phyloP scores from a whole-genome alignment of 2,113 vertebrate species.

The Pseudopodoces humilis region DNA sequence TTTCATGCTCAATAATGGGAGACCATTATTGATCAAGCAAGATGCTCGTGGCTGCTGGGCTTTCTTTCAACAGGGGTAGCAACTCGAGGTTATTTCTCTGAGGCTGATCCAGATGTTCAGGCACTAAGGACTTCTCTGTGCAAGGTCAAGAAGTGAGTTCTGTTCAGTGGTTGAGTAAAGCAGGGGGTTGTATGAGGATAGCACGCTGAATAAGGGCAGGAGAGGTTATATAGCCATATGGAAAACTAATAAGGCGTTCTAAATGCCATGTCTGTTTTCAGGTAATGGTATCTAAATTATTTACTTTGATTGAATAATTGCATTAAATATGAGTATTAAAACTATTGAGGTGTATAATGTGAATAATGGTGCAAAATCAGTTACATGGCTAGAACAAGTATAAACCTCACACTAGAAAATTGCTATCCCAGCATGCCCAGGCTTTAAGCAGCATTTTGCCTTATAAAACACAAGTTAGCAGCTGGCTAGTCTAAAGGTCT shows the following conservation, averaged over 20 bases:
- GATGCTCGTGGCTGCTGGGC: neutral
- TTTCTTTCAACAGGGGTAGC: neutral
- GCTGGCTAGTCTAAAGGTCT: neutral
- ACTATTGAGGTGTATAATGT: neutral
- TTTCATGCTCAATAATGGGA: neutral
- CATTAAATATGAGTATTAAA: slow-evolving; percentile 3
- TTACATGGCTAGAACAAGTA: neutral
- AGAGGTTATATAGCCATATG: neutral
- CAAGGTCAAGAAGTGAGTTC: neutral
- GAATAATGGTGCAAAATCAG: neutral
- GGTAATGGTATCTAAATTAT: neutral
- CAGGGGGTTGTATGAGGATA: neutral
- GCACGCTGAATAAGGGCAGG: neutral
- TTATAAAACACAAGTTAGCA: neutral
- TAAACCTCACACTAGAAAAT: neutral
- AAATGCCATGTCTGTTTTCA: neutral
- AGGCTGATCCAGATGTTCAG: neutral
- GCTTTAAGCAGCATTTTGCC: neutral
- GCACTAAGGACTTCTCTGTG: neutral
- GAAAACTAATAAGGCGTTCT: neutral
- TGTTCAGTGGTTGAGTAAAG: neutral
- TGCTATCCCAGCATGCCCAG: neutral
- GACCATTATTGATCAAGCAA: no score
- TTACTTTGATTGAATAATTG: slow-evolving; percentile 32
- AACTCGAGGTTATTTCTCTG: neutral